Percentiles rank a stretch among this genome's conserved stretches.
These are phyloP conservation scores for Drosophila micromelanica DNA, from an alignment of 1,140 invertebrate genomes.

Conservation along the genomic window DNA sequence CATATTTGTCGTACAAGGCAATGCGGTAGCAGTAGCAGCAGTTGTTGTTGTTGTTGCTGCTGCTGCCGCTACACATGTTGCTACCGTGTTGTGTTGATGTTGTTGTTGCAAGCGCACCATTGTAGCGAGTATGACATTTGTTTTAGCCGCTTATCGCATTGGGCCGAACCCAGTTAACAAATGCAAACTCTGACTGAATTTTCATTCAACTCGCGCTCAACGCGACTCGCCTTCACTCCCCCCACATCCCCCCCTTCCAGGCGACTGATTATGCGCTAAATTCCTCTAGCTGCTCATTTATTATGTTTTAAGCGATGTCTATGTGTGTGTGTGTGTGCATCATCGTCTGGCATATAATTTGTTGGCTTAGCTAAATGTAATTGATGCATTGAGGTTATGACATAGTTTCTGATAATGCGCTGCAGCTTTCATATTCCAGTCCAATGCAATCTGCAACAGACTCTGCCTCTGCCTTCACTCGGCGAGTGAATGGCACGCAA, in stretches of 20 bases:
- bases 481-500: conserved; percentile 40
- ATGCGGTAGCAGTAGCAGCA: conserved; percentile 55
- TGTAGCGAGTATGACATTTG: conserved; percentile 73
- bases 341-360: conserved; percentile 61
- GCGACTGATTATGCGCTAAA: conserved; percentile 74
- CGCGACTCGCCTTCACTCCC: background rate
- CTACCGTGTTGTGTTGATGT: conserved; percentile 64
- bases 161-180: conserved; percentile 48
- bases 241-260: background rate
- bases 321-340: background rate
- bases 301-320: conserved; percentile 52
- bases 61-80: conserved; percentile 64
- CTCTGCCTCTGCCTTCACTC: background rate
- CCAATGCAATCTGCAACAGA: conserved; percentile 11
- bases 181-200: conserved; percentile 25
- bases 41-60: conserved; percentile 16
- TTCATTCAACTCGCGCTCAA: conserved; percentile 26
- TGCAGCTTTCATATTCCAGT: conserved; percentile 56
- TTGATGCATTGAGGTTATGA: conserved; percentile 79
- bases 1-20: conserved; percentile 78
- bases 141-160: conserved; percentile 79
- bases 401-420: conserved; percentile 70
- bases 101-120: conserved; percentile 24
- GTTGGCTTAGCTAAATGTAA: conserved; percentile 62
- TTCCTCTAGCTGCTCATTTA: conserved; percentile 71